Evolutionary conservation across 2,113 vertebrate genomes (phyloP).

Genomic region (Nyctereutes procyonoides): DNA sequence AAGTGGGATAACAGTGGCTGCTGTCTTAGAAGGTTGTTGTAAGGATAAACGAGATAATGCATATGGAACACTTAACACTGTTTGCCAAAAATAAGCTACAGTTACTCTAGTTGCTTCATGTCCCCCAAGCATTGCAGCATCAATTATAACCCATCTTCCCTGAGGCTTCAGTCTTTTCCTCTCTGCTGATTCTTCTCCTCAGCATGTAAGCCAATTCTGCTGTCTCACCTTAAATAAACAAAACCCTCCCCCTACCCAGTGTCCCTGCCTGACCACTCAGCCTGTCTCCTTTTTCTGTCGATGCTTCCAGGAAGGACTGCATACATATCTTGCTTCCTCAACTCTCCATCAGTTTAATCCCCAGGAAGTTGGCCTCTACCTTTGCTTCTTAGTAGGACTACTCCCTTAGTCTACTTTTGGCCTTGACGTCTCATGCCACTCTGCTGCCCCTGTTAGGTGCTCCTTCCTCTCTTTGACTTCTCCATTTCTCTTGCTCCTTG

Average conservation of each 20-base stretch:
- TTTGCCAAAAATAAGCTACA: background rate
- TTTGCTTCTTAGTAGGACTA: background rate
- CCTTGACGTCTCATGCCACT: background rate
- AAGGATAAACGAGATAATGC: background rate
- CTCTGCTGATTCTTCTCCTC: conserved; percentile 16
- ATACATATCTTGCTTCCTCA: background rate
- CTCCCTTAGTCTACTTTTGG: background rate
- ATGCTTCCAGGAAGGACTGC: background rate
- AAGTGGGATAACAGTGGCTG: background rate
- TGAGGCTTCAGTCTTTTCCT: background rate
- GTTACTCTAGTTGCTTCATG: background rate
- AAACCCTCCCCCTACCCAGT: background rate
- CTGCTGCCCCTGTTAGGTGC: background rate
- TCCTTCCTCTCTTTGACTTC: background rate
- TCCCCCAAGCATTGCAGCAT: background rate
- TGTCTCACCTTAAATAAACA: background rate
- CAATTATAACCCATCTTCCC: background rate
- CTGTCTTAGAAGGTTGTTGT: background rate
- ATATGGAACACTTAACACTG: background rate
- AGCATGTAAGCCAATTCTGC: background rate
- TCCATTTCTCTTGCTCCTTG: background rate
- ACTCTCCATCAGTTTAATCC: background rate
- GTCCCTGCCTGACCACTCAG: background rate
- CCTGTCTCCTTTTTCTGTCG: background rate
- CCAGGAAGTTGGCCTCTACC: background rate